Evolutionary conservation across 2,797 vertebrate genomes (phyloP).

Genomic region (Amblyraja radiata): DNA sequence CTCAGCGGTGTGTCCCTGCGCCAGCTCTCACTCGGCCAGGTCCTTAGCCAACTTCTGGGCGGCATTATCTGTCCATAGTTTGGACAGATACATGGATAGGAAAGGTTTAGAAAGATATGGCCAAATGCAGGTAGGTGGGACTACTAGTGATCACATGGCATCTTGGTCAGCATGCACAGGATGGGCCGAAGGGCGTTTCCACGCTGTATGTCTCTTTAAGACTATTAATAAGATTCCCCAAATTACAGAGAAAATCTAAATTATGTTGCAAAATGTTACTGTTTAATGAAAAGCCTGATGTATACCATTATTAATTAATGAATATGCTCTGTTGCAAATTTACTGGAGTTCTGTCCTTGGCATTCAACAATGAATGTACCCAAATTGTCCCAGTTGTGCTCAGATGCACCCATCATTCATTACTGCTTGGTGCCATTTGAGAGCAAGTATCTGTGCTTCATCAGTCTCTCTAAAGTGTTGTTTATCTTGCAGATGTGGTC

Average conservation of each 20-base stretch:
- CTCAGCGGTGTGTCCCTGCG: too few species aligned
- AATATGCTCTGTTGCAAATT: neutral
- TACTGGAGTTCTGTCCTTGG: neutral
- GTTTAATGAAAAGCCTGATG: neutral
- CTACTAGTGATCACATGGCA: too few species aligned
- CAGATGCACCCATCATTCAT: neutral
- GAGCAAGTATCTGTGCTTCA: neutral
- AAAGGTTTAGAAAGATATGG: too few species aligned
- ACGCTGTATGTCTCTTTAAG: too few species aligned
- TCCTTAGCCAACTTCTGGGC: too few species aligned
- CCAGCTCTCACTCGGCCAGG: too few species aligned
- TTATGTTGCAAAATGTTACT: neutral
- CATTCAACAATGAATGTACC: neutral
- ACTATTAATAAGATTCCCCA: too few species aligned
- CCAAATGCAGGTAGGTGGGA: too few species aligned
- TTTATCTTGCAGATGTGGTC: slow-evolving; percentile 64
- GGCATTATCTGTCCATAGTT: too few species aligned
- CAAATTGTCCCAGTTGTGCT: neutral
- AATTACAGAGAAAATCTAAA: neutral
- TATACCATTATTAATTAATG: neutral
- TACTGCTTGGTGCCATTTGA: neutral
- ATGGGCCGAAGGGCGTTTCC: too few species aligned
- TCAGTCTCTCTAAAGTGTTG: neutral
- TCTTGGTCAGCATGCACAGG: too few species aligned
- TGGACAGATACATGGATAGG: too few species aligned